Conservation (phyloP, 2,888 invertebrate genomes). For the Auanema sp. region DNA sequence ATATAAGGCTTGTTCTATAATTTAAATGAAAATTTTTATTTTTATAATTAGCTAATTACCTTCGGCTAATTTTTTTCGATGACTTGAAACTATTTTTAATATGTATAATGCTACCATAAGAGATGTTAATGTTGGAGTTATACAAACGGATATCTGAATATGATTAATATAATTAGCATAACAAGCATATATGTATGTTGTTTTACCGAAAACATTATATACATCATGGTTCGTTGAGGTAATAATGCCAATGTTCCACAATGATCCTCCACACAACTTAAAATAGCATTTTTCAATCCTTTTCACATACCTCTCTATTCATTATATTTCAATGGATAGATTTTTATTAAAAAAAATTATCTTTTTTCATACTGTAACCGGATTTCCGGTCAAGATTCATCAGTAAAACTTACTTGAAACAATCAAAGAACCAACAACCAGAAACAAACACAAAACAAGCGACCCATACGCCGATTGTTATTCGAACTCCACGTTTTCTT, state of each 20-base stretch:
- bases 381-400: not conserved
- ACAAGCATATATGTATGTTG: not conserved
- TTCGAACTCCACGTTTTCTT: conserved; percentile 42
- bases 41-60: conserved; percentile 12
- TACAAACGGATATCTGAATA: conserved; percentile 54
- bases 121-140: conserved; percentile 59
- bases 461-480: conserved; percentile 49
- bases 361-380: not conserved
- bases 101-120: conserved; percentile 59
- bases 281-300: conserved; percentile 5
- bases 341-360: not conserved
- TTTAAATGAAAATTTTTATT: not conserved
- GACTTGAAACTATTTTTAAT: conserved; percentile 54
- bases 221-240: conserved; percentile 34
- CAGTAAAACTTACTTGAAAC: conserved; percentile 29
- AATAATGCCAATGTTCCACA: conserved; percentile 34
- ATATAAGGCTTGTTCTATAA: conserved; percentile 2
- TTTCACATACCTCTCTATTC: no score
- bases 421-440: conserved; percentile 47
- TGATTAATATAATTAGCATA: conserved; percentile 23
- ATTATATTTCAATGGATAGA: conserved; percentile 2
- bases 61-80: conserved; percentile 49
- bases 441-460: conserved; percentile 51
- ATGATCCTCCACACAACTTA: conserved; percentile 28
- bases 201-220: conserved; percentile 37